Evolutionary conservation across 2,888 invertebrate genomes (phyloP), one percentile per base, ranked within the genome.

Genomic region (Xanthorhoe spadicearia): DNA sequence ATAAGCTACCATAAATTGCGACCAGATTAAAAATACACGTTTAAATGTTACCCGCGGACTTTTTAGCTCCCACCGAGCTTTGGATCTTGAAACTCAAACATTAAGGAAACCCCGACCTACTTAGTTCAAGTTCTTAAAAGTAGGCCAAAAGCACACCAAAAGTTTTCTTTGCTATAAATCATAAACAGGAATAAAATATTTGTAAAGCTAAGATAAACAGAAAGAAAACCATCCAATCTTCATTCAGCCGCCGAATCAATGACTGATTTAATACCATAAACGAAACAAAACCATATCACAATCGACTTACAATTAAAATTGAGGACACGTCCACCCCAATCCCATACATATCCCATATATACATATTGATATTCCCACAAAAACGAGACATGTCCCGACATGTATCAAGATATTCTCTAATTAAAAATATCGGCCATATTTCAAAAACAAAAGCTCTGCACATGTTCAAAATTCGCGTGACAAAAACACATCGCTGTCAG

Each of bases 381-480:
- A 61, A 64, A 68, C 60, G n/a, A 57, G 46, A 64, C 68, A 68
- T n/a, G 68, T 68, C 61, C 17, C 38, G 64, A 68, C 68, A 23
- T 64, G 68, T 68, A 60, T 59, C 50, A 69, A 69, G 68, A 68
- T 61, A 68, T 72, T 62, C 69, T 70, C 70, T 76, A 77, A 79
- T 78, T 76, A 76, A 76, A 73, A 69, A 77, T 76, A 77, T 76
- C 71, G 69, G 70, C 74, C 72, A 76, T 79, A 77, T 75, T 73
- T 78, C 77, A 76, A 75, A 74, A 74, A 76, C 71, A 76, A 75
- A 76, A 70, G 60, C 56, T 63, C 46, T 69, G 73, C 83, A 85
- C 84, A 83, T 86, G 86, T 83, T 61, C 72, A 66, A 72, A 76
- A 81, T 79, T 85, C 78, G 85, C 84, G 83, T 83, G 86, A 85